Evolutionary conservation across 2,888 invertebrate species (phyloP).

Genomic region (Phragmatobia fuliginosa): DNA sequence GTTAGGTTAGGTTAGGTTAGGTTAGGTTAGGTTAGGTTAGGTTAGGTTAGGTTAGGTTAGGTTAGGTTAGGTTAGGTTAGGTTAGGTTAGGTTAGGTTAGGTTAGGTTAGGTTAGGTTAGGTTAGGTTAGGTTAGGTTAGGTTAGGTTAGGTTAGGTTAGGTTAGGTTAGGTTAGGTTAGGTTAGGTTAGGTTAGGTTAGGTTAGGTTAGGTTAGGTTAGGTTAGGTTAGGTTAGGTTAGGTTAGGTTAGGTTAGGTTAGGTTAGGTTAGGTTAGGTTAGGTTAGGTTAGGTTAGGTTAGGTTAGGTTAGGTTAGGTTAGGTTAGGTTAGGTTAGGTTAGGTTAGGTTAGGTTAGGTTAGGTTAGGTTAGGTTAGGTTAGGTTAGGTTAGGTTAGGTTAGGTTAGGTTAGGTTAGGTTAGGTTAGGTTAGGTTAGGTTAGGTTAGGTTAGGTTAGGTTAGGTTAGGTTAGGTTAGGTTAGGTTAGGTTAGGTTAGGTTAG

Average conservation of each 20-base stretch:
- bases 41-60: slow-evolving; percentile 18
- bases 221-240: slow-evolving; percentile 46
- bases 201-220: slow-evolving; percentile 48
- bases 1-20: slow-evolving; percentile 15
- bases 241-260: slow-evolving; percentile 41
- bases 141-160: slow-evolving; percentile 52
- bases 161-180: slow-evolving; percentile 49
- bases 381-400: slow-evolving; percentile 42
- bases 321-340: slow-evolving; percentile 40
- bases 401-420: slow-evolving; percentile 40
- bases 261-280: slow-evolving; percentile 45
- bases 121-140: slow-evolving; percentile 50
- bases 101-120: slow-evolving; percentile 51
- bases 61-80: slow-evolving; percentile 45
- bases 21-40: slow-evolving; percentile 7
- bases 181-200: slow-evolving; percentile 49
- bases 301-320: slow-evolving; percentile 40
- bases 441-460: slow-evolving; percentile 50
- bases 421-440: slow-evolving; percentile 39
- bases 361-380: slow-evolving; percentile 42
- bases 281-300: slow-evolving; percentile 43
- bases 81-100: slow-evolving; percentile 49
- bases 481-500: slow-evolving; percentile 51
- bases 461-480: slow-evolving; percentile 51
- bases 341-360: slow-evolving; percentile 42